Evolutionary conservation across 2,113 vertebrate species (phyloP).

Genomic region (Coregonus clupeaformis): DNA sequence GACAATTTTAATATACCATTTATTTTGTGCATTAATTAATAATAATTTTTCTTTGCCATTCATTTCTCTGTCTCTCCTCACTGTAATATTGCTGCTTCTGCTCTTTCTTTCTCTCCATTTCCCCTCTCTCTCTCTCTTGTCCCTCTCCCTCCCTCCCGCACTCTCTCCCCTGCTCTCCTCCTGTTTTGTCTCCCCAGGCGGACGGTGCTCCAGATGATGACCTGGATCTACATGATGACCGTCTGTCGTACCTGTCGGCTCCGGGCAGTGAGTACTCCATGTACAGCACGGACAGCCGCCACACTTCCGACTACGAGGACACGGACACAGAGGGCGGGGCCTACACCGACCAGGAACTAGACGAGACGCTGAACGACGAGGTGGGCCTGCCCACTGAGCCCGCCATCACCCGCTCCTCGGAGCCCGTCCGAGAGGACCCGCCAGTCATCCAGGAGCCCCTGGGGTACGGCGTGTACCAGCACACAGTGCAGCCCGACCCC

Average conservation of each 20-base stretch:
- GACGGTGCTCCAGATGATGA: conserved; percentile 95
- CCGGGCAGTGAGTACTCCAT: conserved; percentile 99
- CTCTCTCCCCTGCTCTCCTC: background rate
- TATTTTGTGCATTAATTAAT: background rate
- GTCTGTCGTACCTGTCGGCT: conserved; percentile 97
- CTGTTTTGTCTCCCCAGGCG: conserved; percentile 73
- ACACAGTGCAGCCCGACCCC: conserved; percentile 81
- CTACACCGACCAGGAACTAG: conserved; percentile 98
- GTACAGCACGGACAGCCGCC: conserved; percentile 99
- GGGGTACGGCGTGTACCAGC: conserved; percentile 77
- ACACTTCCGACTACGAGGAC: conserved; percentile 98
- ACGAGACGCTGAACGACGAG: conserved; percentile 97
- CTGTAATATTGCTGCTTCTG: background rate
- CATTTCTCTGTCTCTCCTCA: background rate
- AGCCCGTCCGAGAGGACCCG: conserved; percentile 92
- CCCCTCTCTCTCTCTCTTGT: background rate
- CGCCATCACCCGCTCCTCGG: conserved; percentile 96
- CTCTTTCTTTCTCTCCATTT: no score
- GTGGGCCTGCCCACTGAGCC: conserved; percentile 88
- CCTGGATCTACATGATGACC: conserved; percentile 97
- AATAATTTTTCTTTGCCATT: background rate
- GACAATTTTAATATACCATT: background rate
- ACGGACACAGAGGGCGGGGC: conserved; percentile 99
- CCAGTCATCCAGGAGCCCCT: conserved; percentile 89
- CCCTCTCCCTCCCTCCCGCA: background rate